phyloP scores from a whole-genome alignment of 2,797 vertebrate species.

The Enteromius mattozi region DNA sequence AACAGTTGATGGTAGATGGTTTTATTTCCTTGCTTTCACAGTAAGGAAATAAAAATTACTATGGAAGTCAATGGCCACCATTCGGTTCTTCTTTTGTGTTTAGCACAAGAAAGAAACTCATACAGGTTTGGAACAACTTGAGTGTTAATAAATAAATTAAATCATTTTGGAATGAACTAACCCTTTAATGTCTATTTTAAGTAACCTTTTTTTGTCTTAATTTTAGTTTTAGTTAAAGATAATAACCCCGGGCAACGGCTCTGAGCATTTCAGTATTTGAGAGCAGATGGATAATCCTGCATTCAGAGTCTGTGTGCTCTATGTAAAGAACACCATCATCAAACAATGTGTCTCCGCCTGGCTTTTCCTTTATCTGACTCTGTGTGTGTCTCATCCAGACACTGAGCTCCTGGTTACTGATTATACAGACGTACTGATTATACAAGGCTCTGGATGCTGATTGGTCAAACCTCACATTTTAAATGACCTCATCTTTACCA shows the following conservation, averaged over 20 bases:
- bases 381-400: neutral
- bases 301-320: neutral
- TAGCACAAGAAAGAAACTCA: neutral
- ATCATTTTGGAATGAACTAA: neutral
- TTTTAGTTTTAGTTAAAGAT: neutral
- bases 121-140: neutral
- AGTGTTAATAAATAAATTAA: neutral
- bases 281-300: neutral
- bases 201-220: neutral
- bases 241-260: neutral
- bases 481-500: neutral
- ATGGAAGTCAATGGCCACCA: too few relatives aligned
- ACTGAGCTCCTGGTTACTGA: conserved; percentile 5
- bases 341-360: conserved; percentile 2
- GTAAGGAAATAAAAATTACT: too few relatives aligned
- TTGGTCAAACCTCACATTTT: neutral
- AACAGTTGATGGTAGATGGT: too few relatives aligned
- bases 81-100: neutral
- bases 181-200: neutral
- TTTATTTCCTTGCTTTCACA: too few relatives aligned
- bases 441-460: neutral
- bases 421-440: neutral
- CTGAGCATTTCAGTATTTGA: conserved; percentile 7
- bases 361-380: conserved; percentile 9
- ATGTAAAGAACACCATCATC: conserved; percentile 5